phyloP scores from a whole-genome alignment of 2,797 vertebrate species.

The Sardinella longiceps region DNA sequence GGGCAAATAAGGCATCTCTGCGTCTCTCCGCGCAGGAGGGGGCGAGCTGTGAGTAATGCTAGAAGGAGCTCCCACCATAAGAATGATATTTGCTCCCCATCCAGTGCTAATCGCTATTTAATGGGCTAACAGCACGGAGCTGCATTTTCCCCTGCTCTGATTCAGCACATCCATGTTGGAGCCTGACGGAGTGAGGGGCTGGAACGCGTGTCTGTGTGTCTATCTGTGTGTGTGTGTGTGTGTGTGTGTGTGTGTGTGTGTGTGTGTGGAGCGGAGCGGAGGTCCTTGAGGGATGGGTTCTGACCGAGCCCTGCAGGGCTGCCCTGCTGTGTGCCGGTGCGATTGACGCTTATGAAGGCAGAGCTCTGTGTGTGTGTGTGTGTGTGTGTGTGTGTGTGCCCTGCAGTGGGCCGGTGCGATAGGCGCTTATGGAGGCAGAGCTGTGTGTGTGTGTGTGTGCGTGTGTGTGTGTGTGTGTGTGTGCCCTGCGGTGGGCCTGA shows the following conservation, averaged over 20 bases:
- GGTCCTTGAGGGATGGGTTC: neutral
- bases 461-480: no score
- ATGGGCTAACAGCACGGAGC: slow-evolving; percentile 41
- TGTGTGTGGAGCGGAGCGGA: no score
- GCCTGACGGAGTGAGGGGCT: neutral
- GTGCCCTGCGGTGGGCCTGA: no score
- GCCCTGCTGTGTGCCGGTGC: neutral
- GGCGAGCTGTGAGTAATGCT: neutral
- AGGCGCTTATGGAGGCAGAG: no score
- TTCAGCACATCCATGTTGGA: neutral
- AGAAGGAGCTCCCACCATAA: slow-evolving; percentile 23
- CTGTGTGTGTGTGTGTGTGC: no score
- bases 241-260: no score
- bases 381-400: no score
- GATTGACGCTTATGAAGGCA: neutral
- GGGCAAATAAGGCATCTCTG: no score
- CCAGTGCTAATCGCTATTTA: slow-evolving; percentile 27
- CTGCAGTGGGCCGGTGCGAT: no score
- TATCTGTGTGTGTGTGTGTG: no score
- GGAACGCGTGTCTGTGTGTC: no score
- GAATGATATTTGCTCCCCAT: slow-evolving; percentile 24
- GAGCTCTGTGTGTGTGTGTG: no score
- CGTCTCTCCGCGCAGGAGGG: neutral
- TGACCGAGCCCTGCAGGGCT: neutral
- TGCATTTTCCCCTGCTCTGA: neutral